Evolutionary conservation across 2,888 invertebrate genomes (phyloP).

Genomic region (Mythimna ferrago): DNA sequence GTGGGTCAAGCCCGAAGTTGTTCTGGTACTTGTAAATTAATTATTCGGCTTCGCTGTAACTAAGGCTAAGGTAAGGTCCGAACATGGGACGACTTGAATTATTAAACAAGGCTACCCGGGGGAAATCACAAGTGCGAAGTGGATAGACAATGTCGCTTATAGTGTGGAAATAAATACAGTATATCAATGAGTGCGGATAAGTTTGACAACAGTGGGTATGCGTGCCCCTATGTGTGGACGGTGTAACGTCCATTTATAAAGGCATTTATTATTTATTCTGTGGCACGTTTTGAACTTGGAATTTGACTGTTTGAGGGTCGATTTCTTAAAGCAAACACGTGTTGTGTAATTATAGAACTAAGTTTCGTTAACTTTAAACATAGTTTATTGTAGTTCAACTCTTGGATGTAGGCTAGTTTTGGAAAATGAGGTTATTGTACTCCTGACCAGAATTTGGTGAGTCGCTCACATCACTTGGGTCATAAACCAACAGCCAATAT

Average conservation of each 20-base stretch:
- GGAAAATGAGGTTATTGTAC: background rate
- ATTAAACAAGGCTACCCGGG: conserved; percentile 83
- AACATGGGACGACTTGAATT: conserved; percentile 85
- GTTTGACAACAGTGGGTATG: conserved; percentile 27
- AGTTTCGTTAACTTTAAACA: conserved; percentile 2
- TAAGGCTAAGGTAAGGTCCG: conserved; percentile 83
- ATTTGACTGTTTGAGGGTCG: conserved; percentile 8
- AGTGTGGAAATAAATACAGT: conserved; percentile 57
- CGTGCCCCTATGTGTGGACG: conserved; percentile 14
- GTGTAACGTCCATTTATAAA: background rate
- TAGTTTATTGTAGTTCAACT: background rate
- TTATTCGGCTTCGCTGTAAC: conserved; percentile 80
- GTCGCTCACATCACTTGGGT: background rate
- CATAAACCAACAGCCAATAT: background rate
- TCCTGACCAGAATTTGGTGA: background rate
- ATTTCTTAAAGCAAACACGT: conserved; percentile 9
- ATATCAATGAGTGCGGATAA: conserved; percentile 38
- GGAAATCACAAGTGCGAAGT: conserved; percentile 87
- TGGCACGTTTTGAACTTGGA: conserved; percentile 26
- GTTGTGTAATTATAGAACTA: conserved; percentile 10
- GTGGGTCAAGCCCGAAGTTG: conserved; percentile 73
- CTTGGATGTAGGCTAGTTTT: background rate
- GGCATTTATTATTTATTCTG: conserved; percentile 30
- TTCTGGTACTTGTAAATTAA: conserved; percentile 80
- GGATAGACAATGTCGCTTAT: conserved; percentile 64